Base-by-base conservation (phyloP, 1,140 invertebrate species). In the Zophobas atratus region DNA sequence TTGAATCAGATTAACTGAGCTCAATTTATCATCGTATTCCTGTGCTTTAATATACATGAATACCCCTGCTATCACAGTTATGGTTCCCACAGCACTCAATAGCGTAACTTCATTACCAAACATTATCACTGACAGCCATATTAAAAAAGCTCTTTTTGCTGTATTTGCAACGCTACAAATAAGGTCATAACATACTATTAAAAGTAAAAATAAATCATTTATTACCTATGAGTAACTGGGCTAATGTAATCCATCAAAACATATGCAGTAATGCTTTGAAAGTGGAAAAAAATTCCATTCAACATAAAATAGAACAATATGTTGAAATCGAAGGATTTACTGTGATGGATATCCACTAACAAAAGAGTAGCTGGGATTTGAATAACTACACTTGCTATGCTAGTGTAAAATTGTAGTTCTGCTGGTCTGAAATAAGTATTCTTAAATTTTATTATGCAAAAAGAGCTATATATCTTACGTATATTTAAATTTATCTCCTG, bases 251-350 rank as follows among this genome's bases (percentile, higher is more conserved):
- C 93, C 92, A 96, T 95, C 63, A 96, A 89, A 56, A 94, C 93
- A 87, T 96, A 96, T 5, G 94, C 95, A 72, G 94, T 94, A 82
- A 96, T 94, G 86, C 94, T 95, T 91, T 96, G 95, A 84, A 94
- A 94, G 86, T 96, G 95, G 86, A 96, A 96, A 85, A 94, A 95
- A 2, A 95, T 84, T 71, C 95, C 95, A 87, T 95, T 95, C 0
- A 96, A 84, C 36, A 94, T 84, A 83, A 93, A 92, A 48, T 90
- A 90, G 39, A 89, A 84, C 3, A 94, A 85, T 76, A 93, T 84
- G 75, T 89, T 89, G 55, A 82, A 85, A 83, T 86, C 91, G 83
- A 88, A 87, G 80, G 86, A 86, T 83, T 88, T 87, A 55, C 91
- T 84, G 35, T 88, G 85, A 51, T 87, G 82, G 70, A 92, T 82